Base-by-base conservation (phyloP, 1,140 invertebrate genomes). In the Aphis craccivora region DNA sequence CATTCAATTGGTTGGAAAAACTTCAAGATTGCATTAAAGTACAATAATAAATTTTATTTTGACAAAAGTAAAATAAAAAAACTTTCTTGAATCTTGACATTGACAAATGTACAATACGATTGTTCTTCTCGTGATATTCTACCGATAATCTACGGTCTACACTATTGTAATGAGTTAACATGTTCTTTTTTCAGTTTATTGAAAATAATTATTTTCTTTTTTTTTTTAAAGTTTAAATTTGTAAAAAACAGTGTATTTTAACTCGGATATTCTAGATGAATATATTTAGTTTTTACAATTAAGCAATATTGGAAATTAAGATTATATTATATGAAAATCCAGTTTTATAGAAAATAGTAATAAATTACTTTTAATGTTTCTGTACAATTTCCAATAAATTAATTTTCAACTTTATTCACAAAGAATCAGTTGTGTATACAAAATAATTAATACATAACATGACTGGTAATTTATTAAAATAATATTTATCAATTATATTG, bases 1-100 rank as follows among this genome's bases (percentile, higher is more conserved):
- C 30, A 53, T 51, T 86, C 37, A 43, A 48, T 88, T 51, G 45
- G 30, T 35, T 23, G 48, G 23, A 88, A 30, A 88, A 88, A 51
- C 86, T 53, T 35, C 7, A 23, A 88, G 35, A 53, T 35, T 20
- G 51, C n/a, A 35, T 35, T 88, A 20, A 51, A 88, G 30, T 48
- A 86, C 20, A 48, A 87, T 25, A 18, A 87, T 87, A 87, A 8
- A 87, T 87, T 48, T 87, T 87, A n/a, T 48, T 87, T 67, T 67
- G 11, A 25, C 25, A n/a, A 30, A 48, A n/a, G 5, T 30, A 45
- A 48, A 45, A 30, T 45, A 48, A 87, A 87, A 87, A 30, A 48
- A 48, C 25, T 48, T 87, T 87, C 14, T 35, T 20, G 84, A n/a
- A 87, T n/a, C 43, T 88, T 51, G 48, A 53, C 45, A 35, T 51